phyloP scores from a whole-genome alignment of 2,797 vertebrate genomes.

The Poeciliopsis turneri region DNA sequence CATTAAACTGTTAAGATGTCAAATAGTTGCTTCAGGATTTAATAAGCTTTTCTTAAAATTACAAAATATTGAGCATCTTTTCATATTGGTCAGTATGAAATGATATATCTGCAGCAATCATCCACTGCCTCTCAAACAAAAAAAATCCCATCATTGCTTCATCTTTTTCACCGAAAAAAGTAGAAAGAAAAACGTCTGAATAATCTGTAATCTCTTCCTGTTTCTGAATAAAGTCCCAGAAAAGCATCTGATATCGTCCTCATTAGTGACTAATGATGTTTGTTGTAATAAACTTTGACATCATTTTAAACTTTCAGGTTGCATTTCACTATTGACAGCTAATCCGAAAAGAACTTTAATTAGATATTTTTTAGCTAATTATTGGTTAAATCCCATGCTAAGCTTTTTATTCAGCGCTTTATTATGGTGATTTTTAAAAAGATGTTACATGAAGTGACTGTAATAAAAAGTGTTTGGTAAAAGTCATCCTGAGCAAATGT shows the following conservation, averaged over 20 bases:
- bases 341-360: background rate
- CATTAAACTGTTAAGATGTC: no score
- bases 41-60: no score
- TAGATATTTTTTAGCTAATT: background rate
- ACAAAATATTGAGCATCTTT: no score
- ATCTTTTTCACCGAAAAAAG: background rate
- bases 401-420: background rate
- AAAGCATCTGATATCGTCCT: background rate
- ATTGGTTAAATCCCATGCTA: background rate
- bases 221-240: background rate
- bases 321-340: background rate
- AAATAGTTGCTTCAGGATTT: no score
- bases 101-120: background rate
- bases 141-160: background rate
- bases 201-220: background rate
- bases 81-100: no score
- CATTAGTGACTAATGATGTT: background rate
- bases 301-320: background rate
- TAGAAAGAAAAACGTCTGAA: background rate
- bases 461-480: background rate
- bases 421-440: background rate
- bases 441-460: background rate
- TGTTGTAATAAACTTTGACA: background rate
- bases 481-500: background rate
- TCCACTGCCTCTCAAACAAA: background rate